Evolutionary conservation across 2,888 invertebrate genomes (phyloP).

Genomic region (Willowsia nigromaculata): DNA sequence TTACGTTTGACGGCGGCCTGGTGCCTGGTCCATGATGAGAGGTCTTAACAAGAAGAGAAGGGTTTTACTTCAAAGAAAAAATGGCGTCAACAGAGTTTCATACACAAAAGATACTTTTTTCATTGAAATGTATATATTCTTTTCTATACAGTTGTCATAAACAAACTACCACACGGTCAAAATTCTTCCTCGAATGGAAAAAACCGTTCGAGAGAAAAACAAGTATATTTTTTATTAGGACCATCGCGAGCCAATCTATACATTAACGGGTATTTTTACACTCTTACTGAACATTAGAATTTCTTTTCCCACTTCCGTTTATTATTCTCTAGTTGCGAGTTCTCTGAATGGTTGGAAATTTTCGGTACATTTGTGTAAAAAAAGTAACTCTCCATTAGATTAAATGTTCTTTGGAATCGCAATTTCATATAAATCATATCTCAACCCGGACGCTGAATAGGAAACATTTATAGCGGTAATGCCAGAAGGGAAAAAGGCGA

Average conservation of each 20-base stretch:
- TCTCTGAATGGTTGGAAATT: neutral
- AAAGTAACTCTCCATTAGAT: constrained; percentile 69
- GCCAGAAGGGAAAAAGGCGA: constrained; percentile 28
- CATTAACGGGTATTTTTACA: neutral
- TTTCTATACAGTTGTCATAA: constrained; percentile 30
- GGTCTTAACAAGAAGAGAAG: neutral
- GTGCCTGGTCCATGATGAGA: no score
- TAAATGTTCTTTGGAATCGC: constrained; percentile 71
- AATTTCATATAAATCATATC: constrained; percentile 74
- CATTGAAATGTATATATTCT: neutral
- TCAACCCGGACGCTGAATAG: neutral
- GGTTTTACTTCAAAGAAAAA: neutral
- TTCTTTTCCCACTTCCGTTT: no score
- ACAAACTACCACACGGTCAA: constrained; percentile 44
- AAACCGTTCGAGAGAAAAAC: neutral
- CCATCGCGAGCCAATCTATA: constrained; percentile 48
- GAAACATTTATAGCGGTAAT: constrained; percentile 1
- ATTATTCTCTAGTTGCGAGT: neutral
- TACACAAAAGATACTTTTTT: neutral
- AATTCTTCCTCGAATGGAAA: neutral
- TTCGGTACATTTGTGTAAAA: neutral
- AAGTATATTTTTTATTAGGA: constrained; percentile 34
- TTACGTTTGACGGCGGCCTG: constrained; percentile 25
- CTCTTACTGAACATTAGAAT: neutral
- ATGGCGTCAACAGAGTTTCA: neutral